Evolutionary conservation across 2,888 invertebrate species (phyloP), one percentile per base, ranked within the genome.

Genomic region (Limenitis camilla): DNA sequence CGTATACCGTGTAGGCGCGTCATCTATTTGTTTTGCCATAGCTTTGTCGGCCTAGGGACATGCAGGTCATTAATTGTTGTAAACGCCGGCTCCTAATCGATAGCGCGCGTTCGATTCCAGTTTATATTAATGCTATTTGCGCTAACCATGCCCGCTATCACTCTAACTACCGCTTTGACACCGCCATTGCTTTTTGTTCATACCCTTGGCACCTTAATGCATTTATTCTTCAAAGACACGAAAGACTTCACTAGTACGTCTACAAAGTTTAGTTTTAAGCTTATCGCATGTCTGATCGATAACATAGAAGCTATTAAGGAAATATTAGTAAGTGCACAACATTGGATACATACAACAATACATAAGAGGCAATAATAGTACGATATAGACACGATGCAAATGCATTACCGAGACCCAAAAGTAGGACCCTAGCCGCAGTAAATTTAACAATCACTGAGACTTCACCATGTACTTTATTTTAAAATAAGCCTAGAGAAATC

Each of bases 41-140:
- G 86, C 85, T 84, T 84, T 84, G 86, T 81, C 82, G 81, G 74
- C 78, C 78, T 74, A 78, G 81, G 81, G 85, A 83, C 86, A 86
- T 85, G 81, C 86, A 86, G 84, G 86, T 86, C 86, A 87, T 87
- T 87, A 87, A 87, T 87, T 87, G 86, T 85, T 81, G 85, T 83
- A 83, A 84, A 81, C 84, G 83, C 81, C 78, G 71, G 77, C 74
- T 82, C 74, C 86, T 86, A 87, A 87, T 87, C 86, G 86, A 87
- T 87, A 86, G 81, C 74, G 76, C 74, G 75, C 80, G 83, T 84
- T 85, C 85, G 83, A 86, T 85, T 86, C 85, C 78, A 82, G 85
- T 87, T 86, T 86, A 84, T 87, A 85, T 86, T 87, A 86, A 86
- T 86, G 85, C 83, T 84, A 83, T 87, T 86, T 85, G 84, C 74